Evolutionary conservation across 2,113 vertebrate species (phyloP), one percentile per base, ranked within the genome.

Genomic region (Oncorhynchus mykiss): DNA sequence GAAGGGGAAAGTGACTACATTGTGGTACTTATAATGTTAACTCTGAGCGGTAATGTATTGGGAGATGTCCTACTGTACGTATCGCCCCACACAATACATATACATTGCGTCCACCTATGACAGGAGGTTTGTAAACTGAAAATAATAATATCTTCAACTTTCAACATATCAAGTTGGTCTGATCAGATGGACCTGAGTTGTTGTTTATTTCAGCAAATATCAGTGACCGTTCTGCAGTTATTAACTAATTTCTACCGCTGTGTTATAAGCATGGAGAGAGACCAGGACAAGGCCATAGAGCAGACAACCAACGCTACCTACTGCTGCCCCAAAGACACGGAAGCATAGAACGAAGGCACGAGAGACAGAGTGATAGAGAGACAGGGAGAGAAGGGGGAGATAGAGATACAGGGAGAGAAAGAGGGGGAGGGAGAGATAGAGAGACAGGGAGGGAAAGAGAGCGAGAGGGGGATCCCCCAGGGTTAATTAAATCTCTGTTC

Each of bases 401-500:
- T 27, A 27, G 27, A 27, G 27, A 27, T 27, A 27, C 27, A 27
- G 2, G 2, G 27, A 27, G 27, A 27, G 27, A 27, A 27, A 27
- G 27, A 27, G 27, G 27, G 27, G 27, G 27, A 27, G 27, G 27
- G 27, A 27, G 27, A 74, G 27, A 67, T 20, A 39, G 70, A 84
- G 29, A 71, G 80, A 81, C 29, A 16, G 62, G 54, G 71, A 71
- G 72, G 77, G 73, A 25, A 51, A 74, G 25, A 73, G 77, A 0
- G 74, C n/a, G 59, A 70, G 80, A 67, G 25, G 72, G 75, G 81
- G 70, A 87, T 91, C 91, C 91, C 84, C 75, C 84, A 88, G 88
- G 91, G 91, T 91, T 92, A 91, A 93, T 93, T 93, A 92, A 90
- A 91, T 92, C 86, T 91, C 88, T 90, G 88, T 92, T 92, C 86